Percentiles rank a stretch among this genome's conserved stretches.
phyloP scores from a whole-genome alignment of 2,797 vertebrate species.

The Pangasius macronema region DNA sequence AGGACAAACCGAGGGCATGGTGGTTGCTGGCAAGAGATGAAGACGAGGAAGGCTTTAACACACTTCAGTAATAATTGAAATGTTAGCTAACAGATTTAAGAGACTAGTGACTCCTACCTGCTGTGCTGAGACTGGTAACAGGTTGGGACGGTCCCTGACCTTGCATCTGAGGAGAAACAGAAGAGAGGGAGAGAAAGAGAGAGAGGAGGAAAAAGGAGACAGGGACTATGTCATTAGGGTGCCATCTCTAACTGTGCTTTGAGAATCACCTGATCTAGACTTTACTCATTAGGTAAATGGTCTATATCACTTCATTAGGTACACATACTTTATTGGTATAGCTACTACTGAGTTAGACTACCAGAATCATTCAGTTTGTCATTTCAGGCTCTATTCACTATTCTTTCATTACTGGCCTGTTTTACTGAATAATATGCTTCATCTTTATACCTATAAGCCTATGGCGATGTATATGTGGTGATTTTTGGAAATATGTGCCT shows the following conservation, averaged over 20 bases:
- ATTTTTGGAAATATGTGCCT: background rate
- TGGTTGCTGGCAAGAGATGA: slow-evolving; percentile 74
- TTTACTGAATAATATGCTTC: background rate
- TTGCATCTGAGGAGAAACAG: slow-evolving; percentile 69
- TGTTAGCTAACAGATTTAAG: background rate
- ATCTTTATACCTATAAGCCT: background rate
- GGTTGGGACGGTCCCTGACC: slow-evolving; percentile 81
- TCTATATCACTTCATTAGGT: slow-evolving; percentile 1
- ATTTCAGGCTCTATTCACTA: background rate
- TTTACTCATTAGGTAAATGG: background rate
- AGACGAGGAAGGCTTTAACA: slow-evolving; percentile 32
- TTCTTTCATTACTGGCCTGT: no score
- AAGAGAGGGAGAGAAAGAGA: slow-evolving; percentile 20
- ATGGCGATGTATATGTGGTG: background rate
- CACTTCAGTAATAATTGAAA: background rate
- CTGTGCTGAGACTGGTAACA: slow-evolving; percentile 89
- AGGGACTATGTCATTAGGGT: background rate
- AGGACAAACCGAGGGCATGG: slow-evolving; percentile 85
- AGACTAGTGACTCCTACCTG: slow-evolving; percentile 67
- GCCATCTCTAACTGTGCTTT: background rate
- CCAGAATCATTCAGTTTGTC: background rate
- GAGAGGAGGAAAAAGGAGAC: background rate
- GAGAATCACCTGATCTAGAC: background rate
- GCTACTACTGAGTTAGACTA: background rate
- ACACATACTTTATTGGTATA: background rate